Base-by-base conservation (phyloP, 1,140 invertebrate genomes). In the Drepana arcuata region DNA sequence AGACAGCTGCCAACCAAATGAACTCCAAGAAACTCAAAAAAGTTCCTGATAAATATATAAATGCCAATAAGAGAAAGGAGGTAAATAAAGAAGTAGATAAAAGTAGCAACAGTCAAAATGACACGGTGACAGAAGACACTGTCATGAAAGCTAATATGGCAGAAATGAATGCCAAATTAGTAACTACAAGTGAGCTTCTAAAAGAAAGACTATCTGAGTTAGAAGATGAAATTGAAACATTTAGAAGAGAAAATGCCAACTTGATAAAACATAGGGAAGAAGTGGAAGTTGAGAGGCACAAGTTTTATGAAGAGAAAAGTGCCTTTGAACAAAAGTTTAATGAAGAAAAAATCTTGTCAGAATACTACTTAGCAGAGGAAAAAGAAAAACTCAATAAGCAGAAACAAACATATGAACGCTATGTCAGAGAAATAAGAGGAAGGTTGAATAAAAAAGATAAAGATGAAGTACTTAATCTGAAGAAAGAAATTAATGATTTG, bases 171-270 rank as follows among this genome's bases (percentile, higher is more conserved):
- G 59, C 74, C 10, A 81, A 81, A 52, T 62, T 81, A 62, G 57
- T 87, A 46, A 82, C 83, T 14, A 89, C 88, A 47, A 86, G 86
- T 24, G 86, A 90, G 48, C 59, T 90, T 16, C 64, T 91, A 30
- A 89, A 88, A 60, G 84, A 66, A n/a, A 87, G 89, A 37, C 63
- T 92, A 0, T 49, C 78, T 32, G 89, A 92, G 61, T 60, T 92
- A 15, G 88, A 92, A 64, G 73, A 84, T 26, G 90, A 92, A 81
- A 91, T 92, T 31, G 84, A 88, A 38, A 87, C 85, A 31, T 91
- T 91, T 64, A 84, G 87, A 36, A 86, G 84, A 48, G 88, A 92
- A 73, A 92, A 90, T 67, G 40, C 71, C 3, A 84, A 86, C 24
- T 61, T 89, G 18, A 65, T 60, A 49, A 87, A 86, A 57, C 66